A percentile compares a stretch with the other conserved stretches of the same genome.
These are phyloP conservation scores for Alosa alosa DNA, from an alignment of 2,113 vertebrate species.

Conservation along the genomic window DNA sequence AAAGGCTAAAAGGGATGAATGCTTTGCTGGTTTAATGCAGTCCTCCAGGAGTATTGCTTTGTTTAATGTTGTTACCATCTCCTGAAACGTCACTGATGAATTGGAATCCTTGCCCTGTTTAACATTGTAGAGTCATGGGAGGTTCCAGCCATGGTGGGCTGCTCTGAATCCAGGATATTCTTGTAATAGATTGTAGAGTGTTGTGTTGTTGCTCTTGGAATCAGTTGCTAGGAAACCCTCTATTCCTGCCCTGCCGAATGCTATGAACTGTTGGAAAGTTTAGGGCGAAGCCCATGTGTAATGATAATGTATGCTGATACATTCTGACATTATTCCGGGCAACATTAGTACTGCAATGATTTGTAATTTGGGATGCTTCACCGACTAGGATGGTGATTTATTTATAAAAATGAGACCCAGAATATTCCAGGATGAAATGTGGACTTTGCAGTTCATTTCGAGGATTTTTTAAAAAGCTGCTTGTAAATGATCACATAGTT, in stretches of 20 bases:
- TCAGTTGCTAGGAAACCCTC: slow-evolving; percentile 33
- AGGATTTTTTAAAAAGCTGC: neutral
- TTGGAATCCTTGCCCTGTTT: slow-evolving; percentile 7
- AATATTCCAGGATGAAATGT: neutral
- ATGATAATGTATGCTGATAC: neutral
- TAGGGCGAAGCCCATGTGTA: neutral
- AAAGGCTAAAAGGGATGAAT: slow-evolving; percentile 10
- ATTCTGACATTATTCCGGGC: neutral
- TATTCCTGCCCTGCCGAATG: neutral
- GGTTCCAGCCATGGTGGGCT: neutral
- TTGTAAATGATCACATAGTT: neutral
- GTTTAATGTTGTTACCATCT: neutral
- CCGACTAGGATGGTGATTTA: neutral
- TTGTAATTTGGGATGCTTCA: slow-evolving; percentile 7
- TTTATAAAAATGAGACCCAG: neutral
- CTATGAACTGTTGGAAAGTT: slow-evolving; percentile 15
- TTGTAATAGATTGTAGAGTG: neutral
- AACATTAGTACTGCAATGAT: neutral
- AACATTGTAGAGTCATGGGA: neutral
- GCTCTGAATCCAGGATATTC: neutral
- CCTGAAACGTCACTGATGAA: slow-evolving; percentile 15
- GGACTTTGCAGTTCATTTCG: neutral
- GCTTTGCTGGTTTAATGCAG: neutral
- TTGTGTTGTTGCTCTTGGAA: neutral
- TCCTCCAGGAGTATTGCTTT: neutral